phyloP scores from a whole-genome alignment of 92 coral and sea anemone species.

The Hydrozoanthus gracilis region DNA sequence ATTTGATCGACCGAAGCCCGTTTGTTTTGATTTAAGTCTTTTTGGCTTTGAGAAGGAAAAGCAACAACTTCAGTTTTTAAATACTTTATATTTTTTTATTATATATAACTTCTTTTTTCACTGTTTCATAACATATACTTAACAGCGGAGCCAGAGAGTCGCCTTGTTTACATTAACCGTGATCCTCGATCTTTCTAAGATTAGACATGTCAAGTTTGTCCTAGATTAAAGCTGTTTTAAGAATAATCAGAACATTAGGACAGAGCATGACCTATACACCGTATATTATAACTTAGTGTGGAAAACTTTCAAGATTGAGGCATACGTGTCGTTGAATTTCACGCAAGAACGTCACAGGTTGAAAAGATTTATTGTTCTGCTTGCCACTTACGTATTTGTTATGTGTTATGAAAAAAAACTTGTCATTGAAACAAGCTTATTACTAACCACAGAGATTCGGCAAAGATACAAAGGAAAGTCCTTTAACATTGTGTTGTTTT shows the following conservation, averaged over 20 bases:
- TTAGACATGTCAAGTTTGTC: conserved; percentile 35
- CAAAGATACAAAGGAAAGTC: no score
- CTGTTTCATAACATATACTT: not conserved
- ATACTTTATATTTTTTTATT: not conserved
- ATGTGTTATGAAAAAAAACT: not conserved
- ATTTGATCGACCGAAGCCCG: not conserved
- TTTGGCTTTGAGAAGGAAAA: not conserved
- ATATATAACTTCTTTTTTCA: not conserved
- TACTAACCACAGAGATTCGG: no score
- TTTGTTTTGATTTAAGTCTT: not conserved
- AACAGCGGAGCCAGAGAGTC: conserved; percentile 34
- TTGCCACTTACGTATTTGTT: conserved; percentile 5
- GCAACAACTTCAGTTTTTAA: not conserved
- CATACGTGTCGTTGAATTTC: conserved; percentile 23
- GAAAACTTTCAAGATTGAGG: conserved; percentile 18
- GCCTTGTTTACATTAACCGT: not conserved
- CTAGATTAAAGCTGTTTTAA: not conserved
- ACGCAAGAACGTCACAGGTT: not conserved
- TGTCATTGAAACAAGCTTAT: not conserved
- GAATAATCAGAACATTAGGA: not conserved
- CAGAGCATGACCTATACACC: no score
- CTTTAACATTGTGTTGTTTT: no score
- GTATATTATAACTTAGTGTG: not conserved
- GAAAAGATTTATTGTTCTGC: not conserved
- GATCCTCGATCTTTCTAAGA: conserved; percentile 6